Base-by-base conservation (phyloP, 2,888 invertebrate genomes). In the Oxyteleia sp. region DNA sequence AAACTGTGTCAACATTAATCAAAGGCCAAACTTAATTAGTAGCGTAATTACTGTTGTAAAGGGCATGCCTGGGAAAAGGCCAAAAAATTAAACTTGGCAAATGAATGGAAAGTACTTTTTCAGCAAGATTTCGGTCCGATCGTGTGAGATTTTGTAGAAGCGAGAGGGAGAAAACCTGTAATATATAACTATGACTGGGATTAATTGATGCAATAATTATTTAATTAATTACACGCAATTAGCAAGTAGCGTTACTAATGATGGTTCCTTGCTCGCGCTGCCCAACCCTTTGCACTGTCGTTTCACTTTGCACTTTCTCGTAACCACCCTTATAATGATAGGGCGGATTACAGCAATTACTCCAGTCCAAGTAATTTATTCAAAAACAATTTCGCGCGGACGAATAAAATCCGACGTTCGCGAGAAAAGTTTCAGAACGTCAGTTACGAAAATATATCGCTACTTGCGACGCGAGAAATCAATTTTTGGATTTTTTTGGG, bases 221-320 rank as follows among this genome's bases (percentile, higher is more conserved):
- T 61, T 85, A 87, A 89, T 89, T 88, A 87, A 89, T 89, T 87
- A 57, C 71, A 18, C n/a, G 38, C 85, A n/a, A 86, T 89, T 88
- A 86, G 86, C 71, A 79, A 85, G 85, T 82, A 85, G 82, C 81
- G 82, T 75, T 47, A 75, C 74, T 76, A 82, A 86, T 76, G 84
- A 51, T 43, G 13, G 41, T 49, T 76, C 68, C 55, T 55, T 68
- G 57, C 76, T 68, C 41, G 23, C 23, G 41, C 55, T 8, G 38
- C 15, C 57, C 64, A 61, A 55, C 53, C 76, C 45, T 68, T 64
- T 47, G 20, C 47, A 55, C 41, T 43, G 23, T 63, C 72, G 61
- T 68, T 71, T 53, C 29, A 47, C 51, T 68, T 49, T 29, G 61
- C 69, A 35, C 51, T 72, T 63, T 32, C 45, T 53, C 57, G 38